Evolutionary conservation across 1,140 invertebrate genomes (phyloP).

Genomic region (Bemisia tabaci): DNA sequence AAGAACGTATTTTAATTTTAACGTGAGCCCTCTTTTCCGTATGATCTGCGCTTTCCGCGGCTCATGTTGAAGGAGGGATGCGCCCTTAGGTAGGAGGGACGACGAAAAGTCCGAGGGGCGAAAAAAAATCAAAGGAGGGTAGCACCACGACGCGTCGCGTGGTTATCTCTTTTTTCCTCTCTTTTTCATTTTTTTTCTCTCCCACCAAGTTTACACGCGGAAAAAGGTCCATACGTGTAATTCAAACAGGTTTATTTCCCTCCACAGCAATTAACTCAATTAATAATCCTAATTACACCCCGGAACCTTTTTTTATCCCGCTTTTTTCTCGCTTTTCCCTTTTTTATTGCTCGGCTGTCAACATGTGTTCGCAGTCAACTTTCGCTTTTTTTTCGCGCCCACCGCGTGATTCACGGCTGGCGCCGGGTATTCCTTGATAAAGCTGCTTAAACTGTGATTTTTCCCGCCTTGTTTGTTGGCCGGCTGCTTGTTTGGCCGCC

Average conservation of each 20-base stretch:
- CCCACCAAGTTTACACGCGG: neutral
- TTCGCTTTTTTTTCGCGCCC: neutral
- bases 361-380: neutral
- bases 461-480: too few species aligned
- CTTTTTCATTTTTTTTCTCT: neutral
- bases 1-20: too few species aligned
- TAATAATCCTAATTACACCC: neutral
- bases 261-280: neutral
- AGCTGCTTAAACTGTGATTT: neutral
- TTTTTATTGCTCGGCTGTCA: neutral
- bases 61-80: too few species aligned
- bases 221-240: neutral
- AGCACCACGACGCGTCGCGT: neutral
- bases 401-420: neutral
- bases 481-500: too few species aligned
- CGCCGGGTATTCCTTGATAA: neutral
- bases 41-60: too few species aligned
- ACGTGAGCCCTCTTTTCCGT: too few species aligned
- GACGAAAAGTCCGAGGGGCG: neutral
- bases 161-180: too few species aligned
- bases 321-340: neutral
- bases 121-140: neutral
- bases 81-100: too few species aligned
- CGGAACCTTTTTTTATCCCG: neutral
- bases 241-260: neutral